Conservation (phyloP, 2,888 invertebrate genomes). For the Apoda limacodes region DNA sequence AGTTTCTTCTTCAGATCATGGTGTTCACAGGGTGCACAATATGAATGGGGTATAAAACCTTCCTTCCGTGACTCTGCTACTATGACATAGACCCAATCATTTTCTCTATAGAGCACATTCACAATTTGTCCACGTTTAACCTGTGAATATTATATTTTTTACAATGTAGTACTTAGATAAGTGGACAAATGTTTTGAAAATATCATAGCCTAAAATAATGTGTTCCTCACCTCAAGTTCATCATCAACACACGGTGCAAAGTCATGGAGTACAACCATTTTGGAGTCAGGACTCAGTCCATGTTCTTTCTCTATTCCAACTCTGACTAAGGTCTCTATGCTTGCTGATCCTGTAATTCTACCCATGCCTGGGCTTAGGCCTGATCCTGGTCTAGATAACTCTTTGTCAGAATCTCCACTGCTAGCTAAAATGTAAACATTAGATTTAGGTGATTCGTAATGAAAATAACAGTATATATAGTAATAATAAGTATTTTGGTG, state of each 20-base stretch:
- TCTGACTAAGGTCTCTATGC: slow-evolving; percentile 89
- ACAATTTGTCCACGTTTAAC: slow-evolving; percentile 92
- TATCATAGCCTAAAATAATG: neutral
- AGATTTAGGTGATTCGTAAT: neutral
- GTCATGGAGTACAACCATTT: slow-evolving; percentile 95
- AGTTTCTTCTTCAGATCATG: slow-evolving; percentile 91
- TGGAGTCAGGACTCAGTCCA: slow-evolving; percentile 91
- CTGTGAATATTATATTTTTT: slow-evolving; percentile 31
- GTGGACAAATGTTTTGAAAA: neutral
- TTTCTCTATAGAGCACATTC: slow-evolving; percentile 94
- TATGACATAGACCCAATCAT: slow-evolving; percentile 98
- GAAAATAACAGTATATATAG: neutral
- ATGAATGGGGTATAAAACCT: slow-evolving; percentile 95
- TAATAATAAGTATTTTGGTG: neutral
- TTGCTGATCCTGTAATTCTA: slow-evolving; percentile 93
- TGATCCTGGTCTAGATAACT: slow-evolving; percentile 70
- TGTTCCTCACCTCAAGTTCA: slow-evolving; percentile 86
- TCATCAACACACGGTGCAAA: slow-evolving; percentile 96
- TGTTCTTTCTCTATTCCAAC: slow-evolving; percentile 95
- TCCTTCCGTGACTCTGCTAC: slow-evolving; percentile 90
- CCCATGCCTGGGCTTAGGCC: slow-evolving; percentile 87
- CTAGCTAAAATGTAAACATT: slow-evolving; percentile 64
- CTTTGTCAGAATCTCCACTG: slow-evolving; percentile 83
- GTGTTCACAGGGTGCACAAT: slow-evolving; percentile 89
- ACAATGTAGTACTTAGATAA: no score